Conservation (phyloP, 92 coral and sea anemone genomes). For the Isaurus tuberculatus region DNA sequence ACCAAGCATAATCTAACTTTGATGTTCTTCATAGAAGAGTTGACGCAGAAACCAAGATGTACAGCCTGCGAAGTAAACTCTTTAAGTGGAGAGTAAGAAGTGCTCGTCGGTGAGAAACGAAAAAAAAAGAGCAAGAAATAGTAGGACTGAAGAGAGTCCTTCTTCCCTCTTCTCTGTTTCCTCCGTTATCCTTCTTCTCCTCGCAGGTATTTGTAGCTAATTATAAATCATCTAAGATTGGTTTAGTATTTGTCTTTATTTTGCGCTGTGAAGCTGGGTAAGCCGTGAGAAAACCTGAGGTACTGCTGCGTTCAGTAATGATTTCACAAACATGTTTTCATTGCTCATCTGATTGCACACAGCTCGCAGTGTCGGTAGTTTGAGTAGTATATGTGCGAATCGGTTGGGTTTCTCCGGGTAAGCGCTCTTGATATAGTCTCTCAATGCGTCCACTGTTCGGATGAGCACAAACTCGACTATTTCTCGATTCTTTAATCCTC, state of each 20-base stretch:
- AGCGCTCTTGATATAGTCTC: constrained; percentile 91
- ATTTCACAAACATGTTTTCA: constrained; percentile 90
- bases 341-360: constrained; percentile 82
- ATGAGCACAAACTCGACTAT: constrained; percentile 84
- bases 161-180: too few species aligned
- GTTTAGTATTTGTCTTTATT: not conserved
- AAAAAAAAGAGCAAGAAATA: too few species aligned
- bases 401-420: constrained; percentile 98
- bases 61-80: too few species aligned
- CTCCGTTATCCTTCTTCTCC: too few species aligned
- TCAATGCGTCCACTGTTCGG: constrained; percentile 86
- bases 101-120: too few species aligned
- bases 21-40: too few species aligned
- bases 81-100: too few species aligned
- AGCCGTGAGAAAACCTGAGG: constrained; percentile 81
- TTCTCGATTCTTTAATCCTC: constrained; percentile 85
- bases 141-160: too few species aligned
- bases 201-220: too few species aligned
- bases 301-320: constrained; percentile 83
- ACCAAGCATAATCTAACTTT: too few species aligned
- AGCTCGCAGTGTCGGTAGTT: constrained; percentile 87
- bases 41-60: too few species aligned
- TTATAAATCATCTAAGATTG: too few species aligned
- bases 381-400: constrained; percentile 90
- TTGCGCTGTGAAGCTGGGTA: constrained; percentile 48